phyloP scores from a whole-genome alignment of 1,140 invertebrate species.

The Drosophila virilis region DNA sequence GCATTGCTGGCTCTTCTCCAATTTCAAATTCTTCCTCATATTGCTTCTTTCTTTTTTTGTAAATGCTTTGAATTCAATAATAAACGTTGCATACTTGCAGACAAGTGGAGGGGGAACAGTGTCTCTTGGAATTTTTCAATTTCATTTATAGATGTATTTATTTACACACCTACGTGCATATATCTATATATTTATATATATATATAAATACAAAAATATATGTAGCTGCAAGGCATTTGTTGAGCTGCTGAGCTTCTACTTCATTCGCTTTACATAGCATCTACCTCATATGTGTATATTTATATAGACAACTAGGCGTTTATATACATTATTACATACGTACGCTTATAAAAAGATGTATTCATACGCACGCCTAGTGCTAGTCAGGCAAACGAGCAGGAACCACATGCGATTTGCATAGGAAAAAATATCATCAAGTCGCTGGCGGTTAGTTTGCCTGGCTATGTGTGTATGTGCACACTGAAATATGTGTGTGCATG shows the following conservation, averaged over 20 bases:
- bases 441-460: conserved; percentile 41
- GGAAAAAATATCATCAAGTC: conserved; percentile 61
- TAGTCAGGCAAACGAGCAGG: conserved; percentile 28
- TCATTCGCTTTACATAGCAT: conserved; percentile 51
- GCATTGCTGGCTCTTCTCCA: conserved; percentile 1
- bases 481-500: conserved; percentile 12
- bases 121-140: conserved; percentile 66
- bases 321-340: conserved; percentile 14
- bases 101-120: conserved; percentile 12
- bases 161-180: conserved; percentile 7
- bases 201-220: not conserved
- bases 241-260: conserved; percentile 43
- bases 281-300: not conserved
- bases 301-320: not conserved
- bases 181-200: not conserved
- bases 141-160: conserved; percentile 33
- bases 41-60: conserved; percentile 2
- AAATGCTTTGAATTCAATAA: conserved; percentile 41
- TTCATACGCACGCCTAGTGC: conserved; percentile 70
- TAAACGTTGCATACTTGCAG: conserved; percentile 42
- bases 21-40: not conserved
- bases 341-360: conserved; percentile 54
- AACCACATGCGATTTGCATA: conserved; percentile 74
- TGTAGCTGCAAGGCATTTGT: conserved; percentile 26
- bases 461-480: conserved; percentile 6